Evolutionary conservation across 2,888 invertebrate genomes (phyloP).

Genomic region (Rapana venosa): DNA sequence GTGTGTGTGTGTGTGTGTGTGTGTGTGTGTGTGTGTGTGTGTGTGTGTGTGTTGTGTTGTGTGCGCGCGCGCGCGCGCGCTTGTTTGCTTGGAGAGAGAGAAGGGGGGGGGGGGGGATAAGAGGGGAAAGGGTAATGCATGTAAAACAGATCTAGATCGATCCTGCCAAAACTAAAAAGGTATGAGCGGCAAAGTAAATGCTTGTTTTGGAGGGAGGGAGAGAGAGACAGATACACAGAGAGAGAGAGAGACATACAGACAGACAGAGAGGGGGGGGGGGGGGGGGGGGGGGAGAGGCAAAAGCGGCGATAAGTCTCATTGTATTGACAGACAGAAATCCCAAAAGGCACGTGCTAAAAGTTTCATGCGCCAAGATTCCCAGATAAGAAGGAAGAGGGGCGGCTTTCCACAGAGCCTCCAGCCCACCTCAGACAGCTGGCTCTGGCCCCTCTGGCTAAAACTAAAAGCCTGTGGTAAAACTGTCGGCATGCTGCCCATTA

Average conservation of each 20-base stretch:
- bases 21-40: slow-evolving; percentile 1
- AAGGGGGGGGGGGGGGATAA: neutral
- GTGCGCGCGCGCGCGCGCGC: too few relatives aligned
- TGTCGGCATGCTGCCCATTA: too few relatives aligned
- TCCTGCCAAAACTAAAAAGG: too few relatives aligned
- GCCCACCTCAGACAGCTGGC: too few relatives aligned
- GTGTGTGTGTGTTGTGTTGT: neutral
- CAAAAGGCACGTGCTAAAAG: neutral
- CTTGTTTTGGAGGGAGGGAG: neutral
- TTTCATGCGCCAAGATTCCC: neutral
- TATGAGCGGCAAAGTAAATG: too few relatives aligned
- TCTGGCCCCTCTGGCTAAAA: too few relatives aligned
- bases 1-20: neutral
- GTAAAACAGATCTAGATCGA: too few relatives aligned
- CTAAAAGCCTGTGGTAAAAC: too few relatives aligned
- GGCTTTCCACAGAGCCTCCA: too few relatives aligned
- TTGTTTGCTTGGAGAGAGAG: neutral
- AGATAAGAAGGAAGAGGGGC: neutral
- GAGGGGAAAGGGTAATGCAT: neutral
- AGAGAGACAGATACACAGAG: slow-evolving; percentile 4
- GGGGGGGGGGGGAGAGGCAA: too few relatives aligned
- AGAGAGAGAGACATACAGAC: slow-evolving; percentile 1
- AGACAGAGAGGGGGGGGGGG: neutral
- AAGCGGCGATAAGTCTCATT: too few relatives aligned
- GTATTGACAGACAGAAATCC: too few relatives aligned